A percentile compares a stretch with the other conserved stretches of the same genome.
Conservation (phyloP, 2,888 invertebrate species). For the Scaptomyza tumidula region DNA sequence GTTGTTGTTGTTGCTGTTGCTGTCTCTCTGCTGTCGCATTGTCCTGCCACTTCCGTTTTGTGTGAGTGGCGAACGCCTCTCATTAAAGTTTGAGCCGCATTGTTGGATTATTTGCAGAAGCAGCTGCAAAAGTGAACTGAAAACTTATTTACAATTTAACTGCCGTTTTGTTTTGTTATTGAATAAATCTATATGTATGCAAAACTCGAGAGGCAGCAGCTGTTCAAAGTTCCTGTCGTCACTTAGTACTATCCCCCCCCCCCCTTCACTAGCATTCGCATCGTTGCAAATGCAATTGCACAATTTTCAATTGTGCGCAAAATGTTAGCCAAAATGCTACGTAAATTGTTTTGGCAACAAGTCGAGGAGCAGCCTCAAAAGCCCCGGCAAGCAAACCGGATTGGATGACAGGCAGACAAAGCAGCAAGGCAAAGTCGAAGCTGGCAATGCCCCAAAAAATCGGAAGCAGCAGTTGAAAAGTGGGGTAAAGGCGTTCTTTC, state of each 20-base stretch:
- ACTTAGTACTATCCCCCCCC: conserved; percentile 10
- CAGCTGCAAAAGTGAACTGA: conserved; percentile 18
- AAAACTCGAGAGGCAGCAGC: conserved; percentile 49
- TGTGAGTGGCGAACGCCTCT: conserved; percentile 18
- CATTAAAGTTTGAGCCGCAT: conserved; percentile 62
- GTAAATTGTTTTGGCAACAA: conserved; percentile 77
- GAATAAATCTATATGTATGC: conserved; percentile 63
- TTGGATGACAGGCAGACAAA: conserved; percentile 39
- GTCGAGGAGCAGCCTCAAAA: conserved; percentile 36
- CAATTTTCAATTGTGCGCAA: conserved; percentile 73
- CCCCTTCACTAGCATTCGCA: not conserved
- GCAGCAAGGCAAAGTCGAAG: conserved; percentile 11
- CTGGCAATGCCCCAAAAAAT: conserved; percentile 11
- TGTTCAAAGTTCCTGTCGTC: conserved; percentile 40
- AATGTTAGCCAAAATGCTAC: conserved; percentile 64
- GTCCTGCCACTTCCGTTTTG: conserved; percentile 38
- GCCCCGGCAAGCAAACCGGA: conserved; percentile 37
- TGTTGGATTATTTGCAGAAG: not conserved
- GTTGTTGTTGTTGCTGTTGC: not conserved
- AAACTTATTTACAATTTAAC: conserved; percentile 72
- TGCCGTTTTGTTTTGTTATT: conserved; percentile 63
- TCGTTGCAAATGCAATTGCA: conserved; percentile 70
- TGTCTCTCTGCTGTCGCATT: conserved; percentile 32
- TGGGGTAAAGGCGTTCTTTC: too few relatives aligned
- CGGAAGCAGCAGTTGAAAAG: conserved; percentile 18